phyloP scores from a whole-genome alignment of 2,797 vertebrate genomes.

The Ceryle rudis region DNA sequence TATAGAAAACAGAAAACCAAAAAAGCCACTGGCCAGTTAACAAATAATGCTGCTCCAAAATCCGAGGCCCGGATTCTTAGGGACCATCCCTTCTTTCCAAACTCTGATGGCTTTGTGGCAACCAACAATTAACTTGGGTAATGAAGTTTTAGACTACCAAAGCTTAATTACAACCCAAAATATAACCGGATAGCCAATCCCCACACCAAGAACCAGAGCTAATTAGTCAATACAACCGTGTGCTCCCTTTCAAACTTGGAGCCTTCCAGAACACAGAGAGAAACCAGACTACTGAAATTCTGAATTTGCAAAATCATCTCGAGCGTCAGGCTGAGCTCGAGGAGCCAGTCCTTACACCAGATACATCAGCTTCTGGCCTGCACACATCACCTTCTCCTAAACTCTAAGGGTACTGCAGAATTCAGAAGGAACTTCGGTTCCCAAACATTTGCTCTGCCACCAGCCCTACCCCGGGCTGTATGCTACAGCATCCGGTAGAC shows the following conservation, averaged over 20 bases:
- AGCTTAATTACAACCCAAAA: neutral
- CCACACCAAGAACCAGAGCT: neutral
- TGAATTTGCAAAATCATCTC: neutral
- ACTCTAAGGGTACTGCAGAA: neutral
- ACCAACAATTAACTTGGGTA: neutral
- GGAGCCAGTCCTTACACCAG: too few species aligned
- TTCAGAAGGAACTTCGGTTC: neutral
- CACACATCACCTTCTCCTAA: neutral
- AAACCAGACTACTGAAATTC: neutral
- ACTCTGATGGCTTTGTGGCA: neutral
- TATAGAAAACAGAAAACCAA: neutral
- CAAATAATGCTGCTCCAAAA: neutral
- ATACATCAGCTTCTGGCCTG: neutral
- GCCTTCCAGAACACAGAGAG: neutral
- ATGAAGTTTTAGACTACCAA: neutral
- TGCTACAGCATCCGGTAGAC: neutral
- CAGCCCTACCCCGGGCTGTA: neutral
- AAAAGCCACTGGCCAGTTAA: neutral
- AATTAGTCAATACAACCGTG: neutral
- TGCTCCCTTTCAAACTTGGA: neutral
- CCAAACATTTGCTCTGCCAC: neutral
- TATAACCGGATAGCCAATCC: neutral
- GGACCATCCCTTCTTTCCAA: neutral
- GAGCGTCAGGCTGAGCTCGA: neutral
- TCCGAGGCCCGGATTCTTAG: neutral